Base-by-base conservation (phyloP, 2,888 invertebrate genomes). In the Ophonus ardosiacus region DNA sequence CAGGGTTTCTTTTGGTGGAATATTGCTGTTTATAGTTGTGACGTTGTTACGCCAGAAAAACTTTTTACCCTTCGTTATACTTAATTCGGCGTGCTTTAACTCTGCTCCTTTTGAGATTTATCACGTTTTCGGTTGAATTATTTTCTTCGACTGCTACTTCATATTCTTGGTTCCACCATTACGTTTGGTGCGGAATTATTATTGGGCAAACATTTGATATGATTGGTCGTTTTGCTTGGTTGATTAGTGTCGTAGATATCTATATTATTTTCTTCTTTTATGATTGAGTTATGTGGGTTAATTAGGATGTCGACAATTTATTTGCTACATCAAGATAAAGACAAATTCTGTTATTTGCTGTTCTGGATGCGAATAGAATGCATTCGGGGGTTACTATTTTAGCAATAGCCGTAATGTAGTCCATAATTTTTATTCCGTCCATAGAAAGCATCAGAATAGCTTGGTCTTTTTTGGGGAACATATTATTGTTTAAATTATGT, bases 271-370 rank as follows among this genome's bases (percentile, higher is more conserved):
- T 3, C 24, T 24, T 24, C 84, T 10, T 7, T 82, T 17, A 68
- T 86, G 74, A 15, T 31, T 0, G 86, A 56, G 40, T 71, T 43
- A 8, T 86, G 79, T 10, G 7, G 21, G n/a, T 86, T 43, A 0
- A 84, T 74, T 1, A 86, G 57, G 24, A 84, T 76, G 0, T 86
- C 81, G 15, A 81, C 86, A 2, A 84, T 10, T 13, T 83, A n/a
- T 68, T 86, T 81, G n/a, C n/a, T n/a, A n/a, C n/a, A n/a, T 31
- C 0, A 87, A 56, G 43, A 86, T 87, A 4, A 4, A 86, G 56
- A 38, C 87, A 87, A 2, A 87, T 78, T 59, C 87, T 18, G 18
- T 80, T 79, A 15, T 86, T 59, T 7, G 87, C 84, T 1, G 86
- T 87, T 76, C 79, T 61, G 0, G 86, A 87, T 1, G 80, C 84